Evolutionary conservation across 2,113 vertebrate species (phyloP), one percentile per base, ranked within the genome.

Genomic region (Nesogale talazaci): DNA sequence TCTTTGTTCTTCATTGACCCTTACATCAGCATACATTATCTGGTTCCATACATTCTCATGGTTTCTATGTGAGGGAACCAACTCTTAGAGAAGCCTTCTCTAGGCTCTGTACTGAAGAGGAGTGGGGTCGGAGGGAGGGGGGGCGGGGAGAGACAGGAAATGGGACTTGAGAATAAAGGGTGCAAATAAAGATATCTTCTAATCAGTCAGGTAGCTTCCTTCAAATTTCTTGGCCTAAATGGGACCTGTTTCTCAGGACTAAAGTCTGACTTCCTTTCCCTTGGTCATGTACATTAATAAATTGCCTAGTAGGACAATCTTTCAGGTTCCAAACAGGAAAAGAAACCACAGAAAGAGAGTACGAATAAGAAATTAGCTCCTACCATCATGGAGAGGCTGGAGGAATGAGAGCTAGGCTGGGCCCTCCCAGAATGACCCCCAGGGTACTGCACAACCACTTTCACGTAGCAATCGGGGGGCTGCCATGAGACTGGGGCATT

Each of bases 21-120:
- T 96, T 91, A 94, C 76, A 94, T 97, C 95, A 91, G 94, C 94
- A 93, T 95, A 74, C 83, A 94, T 94, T 95, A 94, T 65, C 20
- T 36, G 63, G 63, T n/a, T 25, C 78, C 78, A 31, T 16, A 15
- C 25, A 10, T 59, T 82, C 78, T 88, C 87, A 9, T 46, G 70
- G 38, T 27, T 78, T 79, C 78, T 56, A 56, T 72, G 76, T 27
- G 69, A 88, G 76, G 57, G 57, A 80, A 69, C 67, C 52, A 70
- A 9, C 57, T 92, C 34, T 10, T 3, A 69, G 4, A 61, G 27
- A 78, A 86, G 61, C 63, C 7, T 11, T 34, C 52, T 19, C 40
- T 74, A 23, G 84, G 63, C 67, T 27, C 16, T n/a, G 19, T 40
- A 67, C 56, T 74, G 4, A 15, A 56, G 72, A 85, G 19, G 31